Evolutionary conservation across 2,113 vertebrate genomes (phyloP).

Genomic region (Protobothrops flavoviridis): DNA sequence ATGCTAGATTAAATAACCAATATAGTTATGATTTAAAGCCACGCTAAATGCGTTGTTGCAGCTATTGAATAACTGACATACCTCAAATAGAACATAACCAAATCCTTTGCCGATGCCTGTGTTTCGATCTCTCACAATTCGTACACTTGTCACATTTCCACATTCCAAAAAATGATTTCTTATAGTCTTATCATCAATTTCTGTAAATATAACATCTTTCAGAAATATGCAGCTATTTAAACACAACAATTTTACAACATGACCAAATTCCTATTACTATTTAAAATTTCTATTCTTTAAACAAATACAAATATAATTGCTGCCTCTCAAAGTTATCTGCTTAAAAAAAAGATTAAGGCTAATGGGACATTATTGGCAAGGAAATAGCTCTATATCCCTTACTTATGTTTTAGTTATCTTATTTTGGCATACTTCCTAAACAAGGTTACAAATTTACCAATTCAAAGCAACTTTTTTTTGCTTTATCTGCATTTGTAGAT

Average conservation of each 20-base stretch:
- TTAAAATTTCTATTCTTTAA: constrained; percentile 3
- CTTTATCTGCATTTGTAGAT: background rate
- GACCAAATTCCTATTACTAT: constrained; percentile 1
- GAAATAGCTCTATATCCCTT: background rate
- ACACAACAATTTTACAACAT: background rate
- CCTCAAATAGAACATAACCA: constrained; percentile 91
- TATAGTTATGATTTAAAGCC: background rate
- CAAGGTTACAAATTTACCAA: background rate
- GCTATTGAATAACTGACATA: constrained; percentile 40
- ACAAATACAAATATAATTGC: background rate
- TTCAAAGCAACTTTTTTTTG: background rate
- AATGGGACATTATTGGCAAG: background rate
- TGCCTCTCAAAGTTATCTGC: background rate
- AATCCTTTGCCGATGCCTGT: constrained; percentile 91
- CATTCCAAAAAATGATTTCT: constrained; percentile 84
- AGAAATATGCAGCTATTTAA: background rate
- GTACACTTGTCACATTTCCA: constrained; percentile 77
- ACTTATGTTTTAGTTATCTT: background rate
- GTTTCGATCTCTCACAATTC: constrained; percentile 82
- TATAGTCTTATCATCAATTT: constrained; percentile 73
- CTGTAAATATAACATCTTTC: constrained; percentile 60
- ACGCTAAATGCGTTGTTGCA: background rate
- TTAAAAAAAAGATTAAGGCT: background rate
- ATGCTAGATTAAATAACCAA: background rate
- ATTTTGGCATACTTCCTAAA: background rate